Evolutionary conservation across 2,888 invertebrate genomes (phyloP), one percentile per base, ranked within the genome.

Genomic region (Drosophila recens): DNA sequence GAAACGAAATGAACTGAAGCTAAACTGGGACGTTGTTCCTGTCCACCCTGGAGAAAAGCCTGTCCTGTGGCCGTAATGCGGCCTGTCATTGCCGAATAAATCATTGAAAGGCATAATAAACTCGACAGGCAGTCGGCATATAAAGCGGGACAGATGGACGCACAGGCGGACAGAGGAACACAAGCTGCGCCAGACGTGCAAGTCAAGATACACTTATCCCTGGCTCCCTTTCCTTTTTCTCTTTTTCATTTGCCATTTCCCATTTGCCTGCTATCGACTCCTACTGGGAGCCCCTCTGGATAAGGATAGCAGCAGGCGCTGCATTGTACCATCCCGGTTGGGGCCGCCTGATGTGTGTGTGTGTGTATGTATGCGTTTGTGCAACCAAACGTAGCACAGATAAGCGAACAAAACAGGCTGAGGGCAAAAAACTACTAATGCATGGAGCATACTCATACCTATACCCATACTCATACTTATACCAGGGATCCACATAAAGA

Each of bases 401-500:
- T 87, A 87, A 79, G 79, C 56, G 34, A 42, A 40, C 33, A 61
- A 58, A 63, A 62, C 67, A 53, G 52, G 46, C 70, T 52, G 80
- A 72, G 83, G 87, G 75, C 88, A 88, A 88, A 82, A 82, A 83
- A 85, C 83, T 82, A 59, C 75, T 74, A 82, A 79, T 81, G 76
- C 73, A 62, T 59, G 69, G 54, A 69, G 65, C 56, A 65, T 36
- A 27, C 33, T 30, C 30, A 8, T 30, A 6, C 27, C 8, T 51
- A 65, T 17, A 17, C 17, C 17, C 17, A 17, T 17, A 17, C 17
- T 17, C 17, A 17, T 36, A 33, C 33, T 30, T 8, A 8, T 30
- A 8, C 30, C 8, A 8, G 30, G 30, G 8, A 30, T 8, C 30
- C 30, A 30, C 8, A 30, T 57, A 43, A 20, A 0, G 0, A 1